Base-by-base conservation (phyloP, 2,888 invertebrate species). In the Crocallis elinguaria region DNA sequence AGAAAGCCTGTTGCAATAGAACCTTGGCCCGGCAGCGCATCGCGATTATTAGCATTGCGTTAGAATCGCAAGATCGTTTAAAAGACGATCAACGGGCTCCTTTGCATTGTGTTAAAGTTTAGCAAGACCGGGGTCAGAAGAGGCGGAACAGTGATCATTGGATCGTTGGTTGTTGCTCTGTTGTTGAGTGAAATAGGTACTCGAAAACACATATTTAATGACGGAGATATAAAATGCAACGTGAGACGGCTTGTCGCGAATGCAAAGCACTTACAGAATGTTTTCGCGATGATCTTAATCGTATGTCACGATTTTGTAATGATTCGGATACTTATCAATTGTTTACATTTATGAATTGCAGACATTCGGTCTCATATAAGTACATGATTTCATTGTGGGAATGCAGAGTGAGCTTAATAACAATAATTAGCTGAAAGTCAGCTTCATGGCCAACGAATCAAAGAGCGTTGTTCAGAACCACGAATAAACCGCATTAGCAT, bases 51-150 rank as follows among this genome's bases (percentile, higher is more conserved):
- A 85, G 73, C 73, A 74, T 83, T 84, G 82, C 86, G 79, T 77
- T 83, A 82, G 74, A 75, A 75, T 81, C 79, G 80, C 81, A 77
- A 86, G 83, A 89, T 83, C 88, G 75, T 86, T 89, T 89, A 89
- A 89, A 89, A 88, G 85, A 86, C 88, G 86, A 90, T 90, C 87
- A 88, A 77, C 78, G 67, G 74, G 79, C 84, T 84, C 82, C 84
- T 88, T 82, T 69, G 76, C 77, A 85, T 84, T 87, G 83, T 86
- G 82, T 73, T 66, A 70, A 72, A 70, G 78, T 87, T 86, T 84
- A 80, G 86, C 81, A 86, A 88, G 73, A 69, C 76, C 72, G 74
- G 79, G 83, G 82, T 86, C 85, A 82, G 71, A 75, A 71, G 64
- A 73, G 59, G 60, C 64, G 73, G 73, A 76, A 75, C 73, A 73